A percentile compares a stretch with the other conserved stretches of the same genome.
phyloP scores from a whole-genome alignment of 2,888 invertebrate genomes.

The Drosophila gaucha region DNA sequence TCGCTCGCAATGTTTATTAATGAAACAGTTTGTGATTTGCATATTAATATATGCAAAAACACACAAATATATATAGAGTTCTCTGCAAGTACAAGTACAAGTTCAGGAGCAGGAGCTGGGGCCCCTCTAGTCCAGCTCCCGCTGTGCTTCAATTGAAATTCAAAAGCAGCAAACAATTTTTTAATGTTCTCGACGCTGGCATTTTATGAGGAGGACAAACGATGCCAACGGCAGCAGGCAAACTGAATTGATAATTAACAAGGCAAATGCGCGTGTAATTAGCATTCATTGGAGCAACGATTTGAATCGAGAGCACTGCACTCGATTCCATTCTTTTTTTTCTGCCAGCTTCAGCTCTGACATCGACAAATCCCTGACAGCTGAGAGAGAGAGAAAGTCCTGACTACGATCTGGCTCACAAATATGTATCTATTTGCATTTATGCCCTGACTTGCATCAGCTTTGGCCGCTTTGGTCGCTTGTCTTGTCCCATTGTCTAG shows the following conservation, averaged over 20 bases:
- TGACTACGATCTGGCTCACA: conserved; percentile 26
- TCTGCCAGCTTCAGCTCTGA: conserved; percentile 22
- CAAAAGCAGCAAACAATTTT: conserved; percentile 75
- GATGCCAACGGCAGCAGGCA: conserved; percentile 40
- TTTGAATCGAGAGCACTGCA: conserved; percentile 17
- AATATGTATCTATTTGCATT: conserved; percentile 68
- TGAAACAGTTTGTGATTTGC: conserved; percentile 82
- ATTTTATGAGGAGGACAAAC: conserved; percentile 73
- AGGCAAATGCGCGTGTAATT: conserved; percentile 79
- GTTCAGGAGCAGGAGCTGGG: neutral
- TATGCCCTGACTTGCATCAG: conserved; percentile 51
- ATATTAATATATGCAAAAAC: conserved; percentile 82
- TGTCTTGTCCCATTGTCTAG: conserved; percentile 60
- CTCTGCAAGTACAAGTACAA: conserved; percentile 3
- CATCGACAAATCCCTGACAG: conserved; percentile 40
- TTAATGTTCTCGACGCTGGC: conserved; percentile 67
- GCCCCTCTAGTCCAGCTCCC: neutral
- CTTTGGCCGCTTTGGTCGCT: conserved; percentile 34
- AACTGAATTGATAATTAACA: conserved; percentile 82
- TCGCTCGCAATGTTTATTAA: conserved; percentile 80
- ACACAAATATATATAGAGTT: conserved; percentile 40
- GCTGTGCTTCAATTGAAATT: conserved; percentile 68
- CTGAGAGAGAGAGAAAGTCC: conserved; percentile 1
- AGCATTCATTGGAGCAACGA: conserved; percentile 73
- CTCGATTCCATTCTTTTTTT: conserved; percentile 6